phyloP scores from a whole-genome alignment of 2,888 invertebrate genomes.

The Lasioglossum villosulum region DNA sequence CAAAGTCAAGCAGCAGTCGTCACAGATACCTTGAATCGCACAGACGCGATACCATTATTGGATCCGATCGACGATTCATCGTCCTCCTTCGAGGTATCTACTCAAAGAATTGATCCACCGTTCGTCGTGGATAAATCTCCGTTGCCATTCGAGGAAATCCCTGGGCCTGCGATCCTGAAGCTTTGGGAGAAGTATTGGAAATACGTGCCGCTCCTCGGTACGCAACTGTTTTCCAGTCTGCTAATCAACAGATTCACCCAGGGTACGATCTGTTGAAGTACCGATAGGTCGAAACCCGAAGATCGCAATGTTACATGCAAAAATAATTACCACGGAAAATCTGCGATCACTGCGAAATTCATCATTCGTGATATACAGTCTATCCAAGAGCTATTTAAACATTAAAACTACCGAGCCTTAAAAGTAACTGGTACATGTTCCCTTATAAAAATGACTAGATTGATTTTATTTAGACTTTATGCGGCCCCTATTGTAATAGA shows the following conservation, averaged over 20 bases:
- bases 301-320: neutral
- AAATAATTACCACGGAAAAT: neutral
- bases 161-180: constrained; percentile 87
- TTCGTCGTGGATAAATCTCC: constrained; percentile 67
- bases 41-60: constrained; percentile 61
- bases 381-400: neutral
- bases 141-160: constrained; percentile 87
- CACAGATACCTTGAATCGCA: constrained; percentile 32
- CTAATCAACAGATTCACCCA: constrained; percentile 80
- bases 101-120: constrained; percentile 15
- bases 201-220: constrained; percentile 87
- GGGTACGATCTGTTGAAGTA: constrained; percentile 78
- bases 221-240: constrained; percentile 85
- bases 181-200: constrained; percentile 87
- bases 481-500: too few species aligned
- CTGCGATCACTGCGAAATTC: neutral
- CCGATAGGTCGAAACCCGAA: constrained; percentile 59
- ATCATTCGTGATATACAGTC: neutral
- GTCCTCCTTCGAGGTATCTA: constrained; percentile 39
- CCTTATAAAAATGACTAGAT: too few species aligned
- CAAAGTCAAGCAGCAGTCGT: constrained; percentile 53
- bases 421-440: too few species aligned
- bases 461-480: too few species aligned
- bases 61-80: constrained; percentile 53
- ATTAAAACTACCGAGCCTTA: too few species aligned